Conservation (phyloP, 1,140 invertebrate species). For the Mylabris phalerata region DNA sequence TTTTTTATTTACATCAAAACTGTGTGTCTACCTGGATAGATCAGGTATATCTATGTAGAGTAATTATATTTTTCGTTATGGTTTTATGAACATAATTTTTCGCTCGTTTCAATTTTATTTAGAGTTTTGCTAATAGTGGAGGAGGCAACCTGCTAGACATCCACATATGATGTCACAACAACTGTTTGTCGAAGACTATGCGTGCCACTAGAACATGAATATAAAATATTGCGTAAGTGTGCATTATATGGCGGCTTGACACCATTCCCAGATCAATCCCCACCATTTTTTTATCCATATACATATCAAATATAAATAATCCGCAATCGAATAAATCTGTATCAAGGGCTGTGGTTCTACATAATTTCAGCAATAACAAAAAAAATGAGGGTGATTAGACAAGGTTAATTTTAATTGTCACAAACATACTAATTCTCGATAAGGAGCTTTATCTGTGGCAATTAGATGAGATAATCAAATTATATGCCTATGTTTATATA, state of each 20-base stretch:
- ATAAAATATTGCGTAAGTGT: constrained; percentile 24
- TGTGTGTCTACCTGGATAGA: constrained; percentile 4
- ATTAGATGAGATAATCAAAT: no score
- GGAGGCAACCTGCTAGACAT: constrained; percentile 17
- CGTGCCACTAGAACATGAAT: constrained; percentile 18
- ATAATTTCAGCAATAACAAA: no score
- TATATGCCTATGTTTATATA: no score
- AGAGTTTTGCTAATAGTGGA: constrained; percentile 10
- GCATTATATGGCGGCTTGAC: constrained; percentile 28
- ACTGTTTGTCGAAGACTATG: constrained; percentile 29
- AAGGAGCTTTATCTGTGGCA: no score
- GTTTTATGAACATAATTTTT: no score
- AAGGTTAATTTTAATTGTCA: no score
- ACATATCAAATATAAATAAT: background rate
- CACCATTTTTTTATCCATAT: background rate
- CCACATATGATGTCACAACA: constrained; percentile 23
- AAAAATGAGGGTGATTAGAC: no score
- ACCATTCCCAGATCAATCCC: constrained; percentile 30
- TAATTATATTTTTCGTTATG: no score
- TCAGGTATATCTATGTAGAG: no score
- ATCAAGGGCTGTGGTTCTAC: no score
- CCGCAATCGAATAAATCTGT: background rate
- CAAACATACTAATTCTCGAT: no score
- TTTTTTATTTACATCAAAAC: constrained; percentile 4
- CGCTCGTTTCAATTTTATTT: no score